A percentile compares a stretch with the other conserved stretches of the same genome.
These are phyloP conservation scores for Hydrotaea diabolus DNA, from an alignment of 2,888 invertebrate genomes.

Conservation along the genomic window DNA sequence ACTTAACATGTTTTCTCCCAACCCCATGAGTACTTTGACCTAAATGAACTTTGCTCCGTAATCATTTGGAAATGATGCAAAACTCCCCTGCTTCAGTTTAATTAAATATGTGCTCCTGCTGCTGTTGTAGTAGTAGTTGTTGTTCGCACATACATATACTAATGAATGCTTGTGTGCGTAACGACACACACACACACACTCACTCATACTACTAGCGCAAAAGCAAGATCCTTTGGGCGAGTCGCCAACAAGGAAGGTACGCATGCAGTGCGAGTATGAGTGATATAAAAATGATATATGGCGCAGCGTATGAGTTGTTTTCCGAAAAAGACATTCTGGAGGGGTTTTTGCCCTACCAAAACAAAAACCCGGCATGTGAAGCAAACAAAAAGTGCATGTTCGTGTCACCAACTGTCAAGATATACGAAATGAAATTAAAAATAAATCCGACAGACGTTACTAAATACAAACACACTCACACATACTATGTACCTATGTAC, in stretches of 20 bases:
- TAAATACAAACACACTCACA: neutral
- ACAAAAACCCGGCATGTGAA: too few relatives aligned
- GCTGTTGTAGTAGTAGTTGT: neutral
- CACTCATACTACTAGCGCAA: neutral
- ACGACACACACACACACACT: neutral
- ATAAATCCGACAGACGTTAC: slow-evolving; percentile 37
- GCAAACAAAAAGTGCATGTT: slow-evolving; percentile 30
- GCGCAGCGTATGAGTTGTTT: neutral
- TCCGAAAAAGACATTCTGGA: neutral
- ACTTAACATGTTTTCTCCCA: too few relatives aligned
- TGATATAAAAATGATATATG: slow-evolving; percentile 16
- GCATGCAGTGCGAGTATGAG: neutral
- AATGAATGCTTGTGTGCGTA: neutral
- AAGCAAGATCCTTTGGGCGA: neutral
- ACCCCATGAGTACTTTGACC: neutral
- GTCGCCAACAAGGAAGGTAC: neutral
- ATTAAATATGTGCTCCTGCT: neutral
- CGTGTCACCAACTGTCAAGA: slow-evolving; percentile 50
- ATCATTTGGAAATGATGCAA: neutral
- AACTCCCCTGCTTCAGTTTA: neutral
- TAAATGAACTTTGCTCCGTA: neutral
- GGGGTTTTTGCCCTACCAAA: neutral
- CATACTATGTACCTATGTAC: neutral
- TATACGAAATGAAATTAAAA: slow-evolving; percentile 49
- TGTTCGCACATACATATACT: neutral